Evolutionary conservation across 1,140 invertebrate species (phyloP), one percentile per base, ranked within the genome.

Genomic region (Panagrolaimus sp.): DNA sequence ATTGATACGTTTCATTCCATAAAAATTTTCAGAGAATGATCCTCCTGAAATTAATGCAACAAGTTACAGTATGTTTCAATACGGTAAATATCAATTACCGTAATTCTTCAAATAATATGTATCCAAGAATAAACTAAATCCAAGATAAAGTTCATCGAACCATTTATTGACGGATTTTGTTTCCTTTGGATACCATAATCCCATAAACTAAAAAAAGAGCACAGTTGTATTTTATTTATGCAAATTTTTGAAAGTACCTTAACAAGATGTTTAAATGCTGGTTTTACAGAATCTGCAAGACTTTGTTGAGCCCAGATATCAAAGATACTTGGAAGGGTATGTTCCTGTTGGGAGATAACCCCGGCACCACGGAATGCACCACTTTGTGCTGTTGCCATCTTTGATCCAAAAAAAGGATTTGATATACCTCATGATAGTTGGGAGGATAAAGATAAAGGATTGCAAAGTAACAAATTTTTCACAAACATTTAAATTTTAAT

Each of bases 21-120:
- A 82, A 46, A 82, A 82, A 62, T 82, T 83, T 65, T 82, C 80
- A 17, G 81, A 71, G 46, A 82, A 82, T 17, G 79, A 79, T 8
- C 71, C 81, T 8, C 76, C 78, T 80, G 32, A 58, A 80, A 71
- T n/a, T 0, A 47, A 12, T 15, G 24, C 0, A 55, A 8, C 8
- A 1, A 5, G n/a, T 12, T 52, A n/a, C 1, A 65, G 5, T 21
- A 6, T 0, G 26, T 24, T 38, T 66, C 8, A 46, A 10, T 15
- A n/a, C n/a, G n/a, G n/a, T n/a, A n/a, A 8, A 55, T 12, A 21
- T 6, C 32, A 73, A 67, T 10, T 28, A 80, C 78, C 81, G 67
- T 80, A 82, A 63, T 76, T 74, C 43, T 74, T 79, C 9, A 82
- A 63, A 62, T 71, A 82, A 69, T 81, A 72, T 24, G 72, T 70